phyloP scores from a whole-genome alignment of 2,888 invertebrate species.

The Drosophila tripunctata region DNA sequence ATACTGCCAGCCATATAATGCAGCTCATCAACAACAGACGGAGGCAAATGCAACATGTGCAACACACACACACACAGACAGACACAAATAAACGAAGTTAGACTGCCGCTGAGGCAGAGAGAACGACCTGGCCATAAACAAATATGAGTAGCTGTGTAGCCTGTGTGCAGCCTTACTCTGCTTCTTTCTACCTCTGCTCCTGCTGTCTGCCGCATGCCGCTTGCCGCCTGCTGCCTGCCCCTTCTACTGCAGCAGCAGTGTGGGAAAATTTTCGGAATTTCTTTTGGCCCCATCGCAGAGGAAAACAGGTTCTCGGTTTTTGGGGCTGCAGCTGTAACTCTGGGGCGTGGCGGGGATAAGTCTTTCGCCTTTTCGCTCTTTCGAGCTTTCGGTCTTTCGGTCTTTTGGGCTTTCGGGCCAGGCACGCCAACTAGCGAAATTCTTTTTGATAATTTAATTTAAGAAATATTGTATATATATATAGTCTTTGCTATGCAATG shows the following conservation, averaged over 20 bases:
- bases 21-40: conserved; percentile 71
- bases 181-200: neutral
- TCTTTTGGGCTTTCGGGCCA: conserved; percentile 39
- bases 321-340: conserved; percentile 26
- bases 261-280: conserved; percentile 78
- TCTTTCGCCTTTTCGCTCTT: conserved; percentile 26
- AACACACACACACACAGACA: conserved; percentile 30
- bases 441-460: conserved; percentile 80
- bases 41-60: conserved; percentile 79
- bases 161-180: conserved; percentile 12
- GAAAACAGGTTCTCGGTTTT: conserved; percentile 54
- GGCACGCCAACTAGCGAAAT: conserved; percentile 79
- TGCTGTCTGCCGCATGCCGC: too few relatives aligned
- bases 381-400: conserved; percentile 24
- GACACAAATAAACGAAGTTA: conserved; percentile 7
- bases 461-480: conserved; percentile 74
- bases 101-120: conserved; percentile 7
- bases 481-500: conserved; percentile 45
- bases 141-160: conserved; percentile 75
- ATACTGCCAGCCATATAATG: conserved; percentile 75
- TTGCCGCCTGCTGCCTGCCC: too few relatives aligned
- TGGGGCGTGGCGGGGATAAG: conserved; percentile 50
- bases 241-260: conserved; percentile 40
- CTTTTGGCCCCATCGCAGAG: conserved; percentile 51
- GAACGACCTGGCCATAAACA: conserved; percentile 72